Evolutionary conservation across 2,113 vertebrate genomes (phyloP), one percentile per base, ranked within the genome.

Genomic region (Connochaetes taurinus): DNA sequence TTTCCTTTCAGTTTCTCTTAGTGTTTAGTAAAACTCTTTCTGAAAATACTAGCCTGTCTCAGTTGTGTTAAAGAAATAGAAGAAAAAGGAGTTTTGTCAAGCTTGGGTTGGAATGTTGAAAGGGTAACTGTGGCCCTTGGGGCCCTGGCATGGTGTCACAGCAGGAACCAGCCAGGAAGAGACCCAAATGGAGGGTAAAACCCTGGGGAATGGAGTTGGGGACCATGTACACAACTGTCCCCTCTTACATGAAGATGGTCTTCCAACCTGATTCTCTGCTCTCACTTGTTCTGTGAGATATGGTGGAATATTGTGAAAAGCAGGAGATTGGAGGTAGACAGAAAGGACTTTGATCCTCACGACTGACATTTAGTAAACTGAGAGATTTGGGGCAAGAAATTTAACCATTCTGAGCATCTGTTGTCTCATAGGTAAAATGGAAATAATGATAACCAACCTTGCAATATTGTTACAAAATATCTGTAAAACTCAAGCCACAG

Each of bases 1-100:
- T 80, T 98, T 92, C 93, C 71, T 96, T 97, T 83, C 84, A 92
- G 36, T 62, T 97, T 95, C n/a, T 53, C 60, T 50, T 92, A 31
- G 27, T 81, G 91, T 92, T 96, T 82, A 76, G 74, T 93, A 85
- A 92, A 97, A 98, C 57, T 64, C 58, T 91, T 96, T 89, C 91
- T 67, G 82, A 97, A 95, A 91, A 86, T 93, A 96, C 60, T 67
- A 91, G 85, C 40, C 81, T 47, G 25, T 95, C 29, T 94, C 80
- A 36, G n/a, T 92, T 76, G 53, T 92, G 47, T 91, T 82, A 80
- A 96, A 78, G 33, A 17, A 7, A 91, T 36, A 64, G 90, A 57
- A 4, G 47, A 53, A 93, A 71, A 92, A 31, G 21, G 45, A 71
- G 40, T 47, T 91, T 82, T 82, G 29, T 76, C 47, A 81, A 87